phyloP scores from a whole-genome alignment of 2,113 vertebrate species.

The Prunella fulvescens region DNA sequence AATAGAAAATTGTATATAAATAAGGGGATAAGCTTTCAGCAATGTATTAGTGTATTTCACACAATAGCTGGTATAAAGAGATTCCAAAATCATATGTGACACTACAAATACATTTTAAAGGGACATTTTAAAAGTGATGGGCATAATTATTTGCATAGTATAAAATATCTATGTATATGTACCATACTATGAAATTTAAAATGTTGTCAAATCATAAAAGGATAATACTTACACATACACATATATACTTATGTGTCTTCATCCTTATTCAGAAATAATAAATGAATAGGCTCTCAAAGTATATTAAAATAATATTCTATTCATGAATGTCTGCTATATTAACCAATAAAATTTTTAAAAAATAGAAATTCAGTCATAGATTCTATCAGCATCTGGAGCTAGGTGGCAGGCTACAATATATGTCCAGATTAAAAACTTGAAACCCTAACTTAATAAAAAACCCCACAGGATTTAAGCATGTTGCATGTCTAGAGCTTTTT shows the following conservation, averaged over 20 bases:
- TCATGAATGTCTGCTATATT: neutral
- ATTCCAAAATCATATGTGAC: constrained; percentile 41
- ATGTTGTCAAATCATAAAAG: constrained; percentile 17
- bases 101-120: constrained; percentile 53
- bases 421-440: constrained; percentile 42
- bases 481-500: constrained; percentile 60
- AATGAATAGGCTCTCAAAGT: neutral
- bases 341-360: neutral
- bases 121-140: constrained; percentile 44
- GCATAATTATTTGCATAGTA: constrained; percentile 8
- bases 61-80: constrained; percentile 55
- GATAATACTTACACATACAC: neutral
- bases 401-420: constrained; percentile 27
- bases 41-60: constrained; percentile 42
- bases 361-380: neutral
- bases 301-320: neutral
- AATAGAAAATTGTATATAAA: constrained; percentile 61
- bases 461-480: constrained; percentile 39
- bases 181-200: constrained; percentile 15
- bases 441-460: constrained; percentile 22
- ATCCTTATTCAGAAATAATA: constrained; percentile 17
- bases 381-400: constrained; percentile 4
- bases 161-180: neutral
- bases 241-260: neutral
- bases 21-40: constrained; percentile 54